phyloP scores from a whole-genome alignment of 2,797 vertebrate species.

The Melopsittacus undulatus region DNA sequence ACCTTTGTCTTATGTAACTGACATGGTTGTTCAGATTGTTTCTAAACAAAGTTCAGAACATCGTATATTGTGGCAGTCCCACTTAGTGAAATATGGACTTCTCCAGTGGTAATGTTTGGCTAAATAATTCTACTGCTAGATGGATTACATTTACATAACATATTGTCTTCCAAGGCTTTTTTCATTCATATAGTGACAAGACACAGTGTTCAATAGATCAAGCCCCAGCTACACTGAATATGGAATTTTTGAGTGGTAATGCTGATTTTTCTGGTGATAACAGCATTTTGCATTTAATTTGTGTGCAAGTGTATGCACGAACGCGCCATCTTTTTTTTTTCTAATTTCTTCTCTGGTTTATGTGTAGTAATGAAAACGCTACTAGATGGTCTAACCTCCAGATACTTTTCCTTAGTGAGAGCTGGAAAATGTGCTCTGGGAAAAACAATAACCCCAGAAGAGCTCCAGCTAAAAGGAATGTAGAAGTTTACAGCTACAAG shows the following conservation, averaged over 20 bases:
- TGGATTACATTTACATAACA: slow-evolving; percentile 17
- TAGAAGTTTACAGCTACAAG: not conserved
- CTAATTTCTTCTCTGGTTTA: not conserved
- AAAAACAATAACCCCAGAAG: slow-evolving; percentile 9
- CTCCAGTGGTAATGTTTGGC: not conserved
- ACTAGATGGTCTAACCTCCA: not conserved
- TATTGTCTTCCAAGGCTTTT: not conserved
- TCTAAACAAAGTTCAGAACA: not conserved
- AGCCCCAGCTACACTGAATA: not conserved
- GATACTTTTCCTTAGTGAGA: not conserved
- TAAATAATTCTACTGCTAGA: not conserved
- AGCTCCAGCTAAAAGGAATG: not conserved
- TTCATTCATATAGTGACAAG: slow-evolving; percentile 32
- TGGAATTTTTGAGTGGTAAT: not conserved
- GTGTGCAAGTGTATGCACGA: not conserved
- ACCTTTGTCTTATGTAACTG: not conserved
- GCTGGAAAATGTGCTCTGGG: not conserved
- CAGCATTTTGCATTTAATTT: not conserved
- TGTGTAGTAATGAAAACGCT: not conserved
- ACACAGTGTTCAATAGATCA: slow-evolving; percentile 4
- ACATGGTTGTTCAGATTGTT: not conserved
- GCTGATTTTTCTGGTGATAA: not conserved
- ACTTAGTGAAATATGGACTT: not conserved
- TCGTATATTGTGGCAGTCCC: not conserved
- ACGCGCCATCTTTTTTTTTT: not conserved